Evolutionary conservation across 1,140 invertebrate species (phyloP), one percentile per base, ranked within the genome.

Genomic region (Drosophila rufa): DNA sequence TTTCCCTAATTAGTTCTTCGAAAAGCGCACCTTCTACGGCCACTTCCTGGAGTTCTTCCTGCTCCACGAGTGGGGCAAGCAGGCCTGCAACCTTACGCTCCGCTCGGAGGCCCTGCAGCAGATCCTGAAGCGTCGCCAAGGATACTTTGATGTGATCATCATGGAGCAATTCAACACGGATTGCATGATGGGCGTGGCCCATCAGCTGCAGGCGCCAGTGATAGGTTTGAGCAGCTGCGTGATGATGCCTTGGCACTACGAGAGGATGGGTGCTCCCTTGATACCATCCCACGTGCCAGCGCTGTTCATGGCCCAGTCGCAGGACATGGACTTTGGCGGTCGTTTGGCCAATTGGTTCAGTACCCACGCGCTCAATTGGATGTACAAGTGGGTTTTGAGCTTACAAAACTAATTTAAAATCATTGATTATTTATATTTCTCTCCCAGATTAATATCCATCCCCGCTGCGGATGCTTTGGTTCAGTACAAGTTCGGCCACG

Each of bases 151-250:
- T 86, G 76, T 97, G 1, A 93, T 96, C 19, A 80, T 97, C 0
- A 93, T 94, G 3, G 96, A 96, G 92, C 93, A 94, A 50, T 96
- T 96, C 81, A 96, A 96, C 55, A 95, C 94, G 43, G 95, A 96
- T 71, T 96, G 96, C 83, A 95, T 95, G 76, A 87, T 96, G 53
- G 94, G 94, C 8, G 92, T 96, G 11, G 94, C 94, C 33, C 93
- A 95, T 62, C 94, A 95, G 75, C 94, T 95, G 25, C 92, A 95
- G 60, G 94, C 94, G 4, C 96, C 96, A 0, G 93, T 95, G 5
- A 94, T 97, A 4, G 93, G 93, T 0, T 74, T 95, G 8, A 94
- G 93, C 65, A 94, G 95, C 2, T 94, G 94, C 43, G 91, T 94
- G 4, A 67, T 95, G 25, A 94, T 95, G 93, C 93, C 95, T 11